A percentile compares a stretch with the other conserved stretches of the same genome.
These are phyloP conservation scores for Epinotia bilunana DNA, from an alignment of 2,888 invertebrate genomes.

Conservation along the genomic window DNA sequence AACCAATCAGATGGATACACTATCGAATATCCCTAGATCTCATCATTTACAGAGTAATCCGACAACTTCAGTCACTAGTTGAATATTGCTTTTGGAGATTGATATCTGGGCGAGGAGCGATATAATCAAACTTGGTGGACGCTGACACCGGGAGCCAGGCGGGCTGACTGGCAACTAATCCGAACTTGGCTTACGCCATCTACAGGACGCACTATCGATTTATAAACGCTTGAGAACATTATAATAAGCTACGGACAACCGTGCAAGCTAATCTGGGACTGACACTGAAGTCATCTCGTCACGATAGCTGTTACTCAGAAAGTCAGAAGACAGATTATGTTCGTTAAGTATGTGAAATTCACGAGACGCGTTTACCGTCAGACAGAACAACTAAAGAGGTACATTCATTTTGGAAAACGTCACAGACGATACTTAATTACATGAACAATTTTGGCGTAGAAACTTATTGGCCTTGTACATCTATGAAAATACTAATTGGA, in stretches of 20 bases:
- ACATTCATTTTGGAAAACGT: too few relatives aligned
- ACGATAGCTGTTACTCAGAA: background rate
- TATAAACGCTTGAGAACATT: background rate
- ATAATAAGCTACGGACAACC: background rate
- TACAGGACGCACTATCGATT: conserved; percentile 36
- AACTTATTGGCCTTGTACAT: too few relatives aligned
- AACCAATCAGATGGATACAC: background rate
- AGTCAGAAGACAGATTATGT: background rate
- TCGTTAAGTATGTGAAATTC: background rate
- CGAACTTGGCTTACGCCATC: conserved; percentile 58
- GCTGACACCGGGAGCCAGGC: conserved; percentile 47
- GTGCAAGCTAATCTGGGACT: background rate
- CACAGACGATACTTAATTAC: too few relatives aligned
- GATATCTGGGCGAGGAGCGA: conserved; percentile 42
- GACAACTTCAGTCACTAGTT: conserved; percentile 37
- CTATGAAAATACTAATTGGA: too few relatives aligned
- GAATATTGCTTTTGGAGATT: conserved; percentile 41
- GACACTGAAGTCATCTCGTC: background rate
- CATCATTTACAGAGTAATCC: conserved; percentile 29
- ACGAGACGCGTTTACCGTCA: too few relatives aligned
- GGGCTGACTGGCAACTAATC: conserved; percentile 64
- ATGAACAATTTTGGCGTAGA: background rate
- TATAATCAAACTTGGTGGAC: conserved; percentile 53
- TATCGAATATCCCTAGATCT: conserved; percentile 9
- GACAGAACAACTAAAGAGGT: too few relatives aligned